Conservation (phyloP, 2,797 vertebrate species). For the Pantherophis alleghaniensis region DNA sequence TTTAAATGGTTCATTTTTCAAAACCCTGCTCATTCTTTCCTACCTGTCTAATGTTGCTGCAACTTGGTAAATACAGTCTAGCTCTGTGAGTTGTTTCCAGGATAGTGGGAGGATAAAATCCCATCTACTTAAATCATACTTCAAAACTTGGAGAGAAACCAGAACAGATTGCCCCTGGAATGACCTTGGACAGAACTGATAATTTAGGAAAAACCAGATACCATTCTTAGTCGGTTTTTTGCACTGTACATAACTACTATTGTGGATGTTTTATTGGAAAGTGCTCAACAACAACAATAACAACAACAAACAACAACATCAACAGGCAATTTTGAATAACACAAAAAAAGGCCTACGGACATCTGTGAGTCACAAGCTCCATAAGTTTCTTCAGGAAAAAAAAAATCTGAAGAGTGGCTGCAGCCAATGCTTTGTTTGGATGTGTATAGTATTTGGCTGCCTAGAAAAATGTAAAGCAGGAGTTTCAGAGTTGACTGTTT, state of each 20-base stretch:
- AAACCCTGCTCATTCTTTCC: background rate
- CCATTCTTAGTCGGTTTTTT: background rate
- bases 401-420: background rate
- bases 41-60: background rate
- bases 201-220: background rate
- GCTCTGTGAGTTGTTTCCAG: background rate
- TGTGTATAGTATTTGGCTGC: background rate
- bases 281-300: background rate
- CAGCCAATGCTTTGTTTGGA: background rate
- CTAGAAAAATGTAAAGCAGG: background rate
- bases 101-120: background rate
- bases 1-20: background rate
- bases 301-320: background rate
- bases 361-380: background rate
- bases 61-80: background rate
- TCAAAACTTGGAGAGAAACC: background rate
- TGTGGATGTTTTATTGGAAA: background rate
- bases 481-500: background rate
- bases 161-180: background rate
- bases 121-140: background rate
- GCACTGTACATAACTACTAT: background rate
- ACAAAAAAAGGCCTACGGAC: background rate
- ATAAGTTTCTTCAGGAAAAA: background rate
- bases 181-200: background rate
- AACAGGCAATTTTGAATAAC: background rate